Percentiles rank a stretch among this genome's conserved stretches.
phyloP scores from a whole-genome alignment of 2,797 vertebrate species.

The Crenichthys baileyi region DNA sequence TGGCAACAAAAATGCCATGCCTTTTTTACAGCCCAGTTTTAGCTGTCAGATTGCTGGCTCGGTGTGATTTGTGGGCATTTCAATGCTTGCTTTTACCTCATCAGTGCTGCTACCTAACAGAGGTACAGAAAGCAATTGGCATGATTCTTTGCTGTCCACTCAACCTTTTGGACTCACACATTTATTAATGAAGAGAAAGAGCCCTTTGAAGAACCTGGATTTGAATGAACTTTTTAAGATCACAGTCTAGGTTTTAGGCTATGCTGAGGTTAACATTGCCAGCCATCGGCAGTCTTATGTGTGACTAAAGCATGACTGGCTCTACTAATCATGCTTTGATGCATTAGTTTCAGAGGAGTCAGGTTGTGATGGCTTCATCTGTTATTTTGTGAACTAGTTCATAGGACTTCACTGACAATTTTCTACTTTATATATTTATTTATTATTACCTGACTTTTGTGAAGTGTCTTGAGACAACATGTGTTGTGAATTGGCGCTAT shows the following conservation, averaged over 20 bases:
- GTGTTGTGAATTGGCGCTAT: no score
- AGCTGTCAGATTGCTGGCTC: slow-evolving; percentile 45
- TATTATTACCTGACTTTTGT: no score
- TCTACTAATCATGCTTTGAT: not conserved
- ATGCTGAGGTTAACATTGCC: not conserved
- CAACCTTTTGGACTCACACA: slow-evolving; percentile 26
- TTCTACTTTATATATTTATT: not conserved
- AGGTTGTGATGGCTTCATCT: not conserved
- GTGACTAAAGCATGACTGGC: not conserved
- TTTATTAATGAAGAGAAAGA: not conserved
- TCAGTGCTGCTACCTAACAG: slow-evolving; percentile 49
- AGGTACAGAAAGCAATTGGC: slow-evolving; percentile 48
- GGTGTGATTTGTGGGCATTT: slow-evolving; percentile 59
- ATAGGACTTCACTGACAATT: not conserved
- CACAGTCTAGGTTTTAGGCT: not conserved
- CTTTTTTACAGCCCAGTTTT: slow-evolving; percentile 55
- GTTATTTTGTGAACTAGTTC: not conserved
- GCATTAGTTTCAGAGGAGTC: not conserved
- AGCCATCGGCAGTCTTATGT: not conserved
- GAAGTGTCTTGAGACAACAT: no score
- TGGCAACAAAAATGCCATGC: slow-evolving; percentile 36
- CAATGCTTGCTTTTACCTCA: slow-evolving; percentile 51
- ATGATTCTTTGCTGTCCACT: slow-evolving; percentile 46
- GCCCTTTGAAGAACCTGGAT: not conserved
- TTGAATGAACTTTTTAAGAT: not conserved